Evolutionary conservation across 2,888 invertebrate species (phyloP).

Genomic region (Apotomis capreana): DNA sequence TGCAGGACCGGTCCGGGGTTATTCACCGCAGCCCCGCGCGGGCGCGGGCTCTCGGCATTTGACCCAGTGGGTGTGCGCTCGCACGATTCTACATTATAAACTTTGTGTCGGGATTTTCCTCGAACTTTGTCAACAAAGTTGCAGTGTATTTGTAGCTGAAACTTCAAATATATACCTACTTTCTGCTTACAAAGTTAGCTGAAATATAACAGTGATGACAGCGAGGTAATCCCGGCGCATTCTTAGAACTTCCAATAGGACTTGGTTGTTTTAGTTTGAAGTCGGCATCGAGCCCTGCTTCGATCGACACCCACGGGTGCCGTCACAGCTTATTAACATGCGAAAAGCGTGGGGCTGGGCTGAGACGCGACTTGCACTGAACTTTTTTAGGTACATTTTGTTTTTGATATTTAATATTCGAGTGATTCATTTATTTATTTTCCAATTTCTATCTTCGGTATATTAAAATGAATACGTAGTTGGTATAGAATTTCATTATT

Average conservation of each 20-base stretch:
- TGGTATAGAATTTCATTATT: no score
- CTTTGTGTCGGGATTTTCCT: conserved; percentile 2
- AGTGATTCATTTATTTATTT: not conserved
- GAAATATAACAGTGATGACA: no score
- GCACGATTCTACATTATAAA: conserved; percentile 4
- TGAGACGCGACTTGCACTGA: conserved; percentile 1
- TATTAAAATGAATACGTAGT: no score
- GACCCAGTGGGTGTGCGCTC: conserved; percentile 24
- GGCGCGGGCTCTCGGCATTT: conserved; percentile 14
- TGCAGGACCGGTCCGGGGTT: conserved; percentile 39
- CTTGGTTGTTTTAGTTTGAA: not conserved
- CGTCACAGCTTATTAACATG: conserved; percentile 24
- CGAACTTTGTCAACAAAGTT: not conserved
- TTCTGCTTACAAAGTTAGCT: not conserved
- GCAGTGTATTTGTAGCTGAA: conserved; percentile 1
- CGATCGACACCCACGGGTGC: not conserved
- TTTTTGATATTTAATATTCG: not conserved
- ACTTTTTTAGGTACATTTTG: not conserved
- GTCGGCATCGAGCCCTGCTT: not conserved
- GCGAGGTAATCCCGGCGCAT: conserved; percentile 4
- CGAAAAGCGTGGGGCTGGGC: conserved; percentile 10
- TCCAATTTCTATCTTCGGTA: not conserved
- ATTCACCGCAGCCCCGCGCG: conserved; percentile 29
- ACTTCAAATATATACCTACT: not conserved
- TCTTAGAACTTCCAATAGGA: not conserved